A percentile compares a stretch with the other conserved stretches of the same genome.
phyloP scores from a whole-genome alignment of 2,888 invertebrate species.

The Cephalotes varians region DNA sequence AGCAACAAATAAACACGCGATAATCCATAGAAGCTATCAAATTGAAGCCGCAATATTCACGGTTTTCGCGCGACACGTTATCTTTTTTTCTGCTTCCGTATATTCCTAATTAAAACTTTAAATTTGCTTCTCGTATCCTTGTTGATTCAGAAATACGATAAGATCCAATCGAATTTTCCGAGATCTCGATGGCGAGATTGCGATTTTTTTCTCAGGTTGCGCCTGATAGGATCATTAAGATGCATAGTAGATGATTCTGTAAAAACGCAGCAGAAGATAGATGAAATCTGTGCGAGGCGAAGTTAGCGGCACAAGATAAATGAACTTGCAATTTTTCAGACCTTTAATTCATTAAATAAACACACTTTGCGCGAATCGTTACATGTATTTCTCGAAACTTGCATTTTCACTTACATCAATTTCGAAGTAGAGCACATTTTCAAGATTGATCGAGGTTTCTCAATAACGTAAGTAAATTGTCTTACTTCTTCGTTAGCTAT shows the following conservation, averaged over 20 bases:
- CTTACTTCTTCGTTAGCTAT: neutral
- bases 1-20: slow-evolving; percentile 30
- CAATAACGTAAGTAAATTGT: neutral
- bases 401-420: neutral
- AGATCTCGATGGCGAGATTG: neutral
- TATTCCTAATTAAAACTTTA: slow-evolving; percentile 21
- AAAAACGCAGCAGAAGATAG: slow-evolving; percentile 35
- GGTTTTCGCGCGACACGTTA: neutral
- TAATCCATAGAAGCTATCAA: slow-evolving; percentile 28
- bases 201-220: slow-evolving; percentile 30
- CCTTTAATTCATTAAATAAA: neutral
- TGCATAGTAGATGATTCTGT: slow-evolving; percentile 34
- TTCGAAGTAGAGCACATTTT: neutral
- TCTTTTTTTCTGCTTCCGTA: neutral
- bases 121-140: neutral
- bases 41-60: slow-evolving; percentile 20
- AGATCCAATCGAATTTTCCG: slow-evolving; percentile 8
- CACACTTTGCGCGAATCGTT: neutral
- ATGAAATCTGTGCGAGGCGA: slow-evolving; percentile 32
- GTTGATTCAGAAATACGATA: neutral
- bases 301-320: slow-evolving; percentile 1
- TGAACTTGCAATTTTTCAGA: slow-evolving; percentile 22
- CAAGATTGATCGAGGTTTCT: neutral
- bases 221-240: slow-evolving; percentile 64
- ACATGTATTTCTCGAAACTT: neutral